A percentile compares a stretch with the other conserved stretches of the same genome.
These are phyloP conservation scores for Hypena proboscidalis DNA, from an alignment of 2,888 invertebrate species.

Conservation along the genomic window DNA sequence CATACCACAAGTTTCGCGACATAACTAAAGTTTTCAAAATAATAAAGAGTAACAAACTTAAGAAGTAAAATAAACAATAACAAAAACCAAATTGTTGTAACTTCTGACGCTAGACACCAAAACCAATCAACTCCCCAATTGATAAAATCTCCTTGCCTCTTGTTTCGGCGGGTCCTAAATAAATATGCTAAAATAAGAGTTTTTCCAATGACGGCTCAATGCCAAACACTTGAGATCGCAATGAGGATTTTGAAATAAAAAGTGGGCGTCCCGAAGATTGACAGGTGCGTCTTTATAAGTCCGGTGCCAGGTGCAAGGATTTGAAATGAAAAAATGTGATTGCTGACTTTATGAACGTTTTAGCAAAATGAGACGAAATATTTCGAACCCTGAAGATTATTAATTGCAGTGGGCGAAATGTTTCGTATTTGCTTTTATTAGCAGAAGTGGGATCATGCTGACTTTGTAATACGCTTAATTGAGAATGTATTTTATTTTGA, in stretches of 20 bases:
- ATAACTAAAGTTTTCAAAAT: too few species aligned
- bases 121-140: conserved; percentile 70
- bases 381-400: conserved; percentile 6
- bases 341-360: conserved; percentile 62
- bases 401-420: conserved; percentile 3
- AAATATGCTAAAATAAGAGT: conserved; percentile 75
- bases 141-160: conserved; percentile 57
- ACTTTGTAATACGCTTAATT: too few species aligned
- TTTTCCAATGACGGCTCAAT: conserved; percentile 58
- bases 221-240: conserved; percentile 69
- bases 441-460: too few species aligned
- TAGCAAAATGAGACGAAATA: conserved; percentile 39
- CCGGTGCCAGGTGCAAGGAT: conserved; percentile 72
- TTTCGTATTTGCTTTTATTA: too few species aligned
- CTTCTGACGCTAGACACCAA: conserved; percentile 24
- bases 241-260: conserved; percentile 74
- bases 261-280: conserved; percentile 73
- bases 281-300: conserved; percentile 85
- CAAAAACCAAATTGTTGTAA: too few species aligned
- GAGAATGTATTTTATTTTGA: too few species aligned
- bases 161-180: conserved; percentile 57
- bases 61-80: conserved; percentile 11
- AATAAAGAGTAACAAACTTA: too few species aligned
- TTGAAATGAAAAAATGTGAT: conserved; percentile 82
- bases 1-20: too few species aligned